A percentile compares a stretch with the other conserved stretches of the same genome.
Evolutionary conservation across 2,797 vertebrate species (phyloP).

Genomic region (Alcedo quadribrachys): DNA sequence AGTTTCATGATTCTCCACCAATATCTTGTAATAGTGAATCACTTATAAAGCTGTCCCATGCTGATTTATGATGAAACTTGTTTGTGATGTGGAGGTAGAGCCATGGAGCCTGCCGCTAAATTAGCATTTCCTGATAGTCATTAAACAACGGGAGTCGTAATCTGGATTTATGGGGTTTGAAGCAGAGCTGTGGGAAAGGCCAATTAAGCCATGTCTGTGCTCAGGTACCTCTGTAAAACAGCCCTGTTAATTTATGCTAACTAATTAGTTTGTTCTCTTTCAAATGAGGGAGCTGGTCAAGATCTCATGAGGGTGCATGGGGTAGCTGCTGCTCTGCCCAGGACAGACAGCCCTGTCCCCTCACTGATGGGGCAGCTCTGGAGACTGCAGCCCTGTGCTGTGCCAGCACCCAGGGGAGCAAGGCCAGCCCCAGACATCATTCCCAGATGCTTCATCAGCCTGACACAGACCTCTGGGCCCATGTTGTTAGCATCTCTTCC

Average conservation of each 20-base stretch:
- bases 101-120: conserved; percentile 24
- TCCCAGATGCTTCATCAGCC: neutral
- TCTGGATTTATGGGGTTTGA: conserved; percentile 21
- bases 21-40: conserved; percentile 29
- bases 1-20: conserved; percentile 57
- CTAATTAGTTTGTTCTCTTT: neutral
- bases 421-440: accelerated
- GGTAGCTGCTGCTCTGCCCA: neutral
- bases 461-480: neutral
- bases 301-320: accelerated
- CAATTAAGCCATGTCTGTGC: neutral
- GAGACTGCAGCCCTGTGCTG: neutral
- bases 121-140: conserved; percentile 54
- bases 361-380: neutral
- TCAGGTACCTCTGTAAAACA: neutral
- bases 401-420: neutral
- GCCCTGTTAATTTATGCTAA: neutral
- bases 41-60: conserved; percentile 34
- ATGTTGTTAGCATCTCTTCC: neutral
- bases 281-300: neutral
- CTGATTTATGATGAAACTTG: conserved; percentile 61
- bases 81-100: conserved; percentile 37
- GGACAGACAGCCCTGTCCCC: neutral
- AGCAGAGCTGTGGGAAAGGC: neutral
- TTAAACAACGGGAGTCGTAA: conserved; percentile 3